Evolutionary conservation across 30 jellyfish, hydroid and myxozoan species (phyloP), one percentile per base, ranked within the genome.

Genomic region (Aurelia coerulea): DNA sequence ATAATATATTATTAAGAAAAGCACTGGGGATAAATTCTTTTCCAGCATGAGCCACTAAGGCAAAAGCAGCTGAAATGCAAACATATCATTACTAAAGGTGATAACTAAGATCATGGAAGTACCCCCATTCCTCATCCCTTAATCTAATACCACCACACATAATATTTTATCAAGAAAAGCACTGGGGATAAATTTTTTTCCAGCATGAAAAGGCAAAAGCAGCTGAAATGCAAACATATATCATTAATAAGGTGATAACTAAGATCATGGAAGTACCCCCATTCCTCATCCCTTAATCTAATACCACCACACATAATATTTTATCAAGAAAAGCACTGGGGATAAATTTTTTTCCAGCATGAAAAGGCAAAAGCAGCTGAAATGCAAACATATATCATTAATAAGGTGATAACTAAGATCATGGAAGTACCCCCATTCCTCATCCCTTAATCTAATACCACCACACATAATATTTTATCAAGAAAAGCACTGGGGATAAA

Each of bases 131-230:
- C n/a, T n/a, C n/a, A n/a, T n/a, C 51, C 9, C 51, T 39, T 39
- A 6, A 39, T 39, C 51, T 9, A 39, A 39, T 39, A 39, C 51
- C 51, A 39, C 51, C 8, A 4, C 9, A 39, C 51, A 39, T 39
- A 39, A 0, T 39, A 39, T 39, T 0, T 39, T 39, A 39, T 2
- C 6, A 9, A 39, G 4, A 13, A 84, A 68, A 2, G 10, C 14
- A 2, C 42, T 53, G 0, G 93, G 83, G n/a, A 41, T 81, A 23
- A 18, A 19, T 84, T 84, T 88, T 23, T 17, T 63, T 17, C 93
- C 93, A 62, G 80, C 82, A 65, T 84, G 93, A 33, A 88, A 84
- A 56, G 8, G 83, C 67, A 74, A 84, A 84, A 14, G 72, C 72
- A 52, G 85, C 85, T 74, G 51, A 18, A 53, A 74, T 31, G 6